These are phyloP conservation scores for Hoplodrina blanda DNA, from an alignment of 2,888 invertebrate genomes.

Conservation along the genomic window DNA sequence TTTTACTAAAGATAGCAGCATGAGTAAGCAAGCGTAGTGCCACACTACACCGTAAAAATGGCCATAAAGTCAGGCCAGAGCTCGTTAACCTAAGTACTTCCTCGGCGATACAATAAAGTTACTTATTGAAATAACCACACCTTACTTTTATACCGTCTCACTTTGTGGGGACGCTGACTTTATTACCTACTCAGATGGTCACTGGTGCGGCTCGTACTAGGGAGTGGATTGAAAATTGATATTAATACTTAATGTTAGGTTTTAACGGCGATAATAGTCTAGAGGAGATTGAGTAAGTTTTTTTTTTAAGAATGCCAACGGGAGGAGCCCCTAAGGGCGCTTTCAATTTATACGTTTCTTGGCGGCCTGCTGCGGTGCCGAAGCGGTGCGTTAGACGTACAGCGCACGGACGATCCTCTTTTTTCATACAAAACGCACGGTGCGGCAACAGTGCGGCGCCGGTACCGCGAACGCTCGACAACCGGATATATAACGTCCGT, in stretches of 20 bases:
- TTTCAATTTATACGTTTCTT: too few species aligned
- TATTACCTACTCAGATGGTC: slow-evolving; percentile 60
- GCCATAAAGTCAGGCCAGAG: slow-evolving; percentile 75
- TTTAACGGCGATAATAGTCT: slow-evolving; percentile 2
- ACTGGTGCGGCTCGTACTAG: slow-evolving; percentile 22
- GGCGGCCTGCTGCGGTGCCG: too few species aligned
- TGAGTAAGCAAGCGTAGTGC: slow-evolving; percentile 68
- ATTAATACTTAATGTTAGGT: slow-evolving; percentile 25
- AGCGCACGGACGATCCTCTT: too few species aligned
- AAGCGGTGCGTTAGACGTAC: too few species aligned
- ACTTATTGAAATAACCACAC: slow-evolving; percentile 83
- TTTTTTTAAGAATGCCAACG: too few species aligned
- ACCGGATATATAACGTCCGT: too few species aligned
- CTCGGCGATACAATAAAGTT: slow-evolving; percentile 80
- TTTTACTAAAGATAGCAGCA: slow-evolving; percentile 66
- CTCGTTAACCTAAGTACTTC: slow-evolving; percentile 81
- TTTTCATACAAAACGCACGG: too few species aligned
- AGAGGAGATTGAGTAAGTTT: slow-evolving; percentile 3
- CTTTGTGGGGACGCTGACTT: slow-evolving; percentile 53
- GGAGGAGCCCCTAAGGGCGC: too few species aligned
- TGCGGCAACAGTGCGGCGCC: too few species aligned
- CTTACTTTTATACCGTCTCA: slow-evolving; percentile 63
- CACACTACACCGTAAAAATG: slow-evolving; percentile 75
- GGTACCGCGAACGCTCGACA: too few species aligned
- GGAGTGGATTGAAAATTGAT: slow-evolving; percentile 58